These are phyloP conservation scores for Porites divaricata DNA, from an alignment of 92 coral and sea anemone species.

Conservation along the genomic window DNA sequence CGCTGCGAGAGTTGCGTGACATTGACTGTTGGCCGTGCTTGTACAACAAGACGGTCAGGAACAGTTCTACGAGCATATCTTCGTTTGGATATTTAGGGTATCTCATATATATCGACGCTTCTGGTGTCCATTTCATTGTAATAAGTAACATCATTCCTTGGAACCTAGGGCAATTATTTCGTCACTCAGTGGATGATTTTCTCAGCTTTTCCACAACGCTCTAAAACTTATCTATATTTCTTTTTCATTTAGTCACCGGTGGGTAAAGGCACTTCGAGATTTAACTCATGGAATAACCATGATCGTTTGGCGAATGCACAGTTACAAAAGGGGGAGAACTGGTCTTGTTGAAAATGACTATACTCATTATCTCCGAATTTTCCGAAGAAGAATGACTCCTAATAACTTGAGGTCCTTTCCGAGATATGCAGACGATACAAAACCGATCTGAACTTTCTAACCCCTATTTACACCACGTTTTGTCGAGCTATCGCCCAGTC, in stretches of 20 bases:
- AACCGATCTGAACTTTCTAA: too few relatives aligned
- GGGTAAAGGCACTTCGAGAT: not conserved
- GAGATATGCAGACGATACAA: too few relatives aligned
- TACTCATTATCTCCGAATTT: not conserved
- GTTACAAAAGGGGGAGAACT: too few relatives aligned
- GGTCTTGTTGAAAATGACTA: not conserved
- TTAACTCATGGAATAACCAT: not conserved
- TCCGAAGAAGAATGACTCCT: too few relatives aligned
- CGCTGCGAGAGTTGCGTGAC: too few relatives aligned
- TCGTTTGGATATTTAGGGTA: not conserved
- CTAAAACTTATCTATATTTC: not conserved
- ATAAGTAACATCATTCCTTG: not conserved
- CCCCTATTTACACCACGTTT: too few relatives aligned
- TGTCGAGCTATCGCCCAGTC: too few relatives aligned
- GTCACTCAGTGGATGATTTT: slow-evolving; percentile 2
- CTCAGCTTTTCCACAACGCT: slow-evolving; percentile 1
- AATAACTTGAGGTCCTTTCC: too few relatives aligned
- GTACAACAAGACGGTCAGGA: not conserved
- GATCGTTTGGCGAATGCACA: too few relatives aligned
- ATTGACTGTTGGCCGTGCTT: not conserved
- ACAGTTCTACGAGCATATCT: not conserved
- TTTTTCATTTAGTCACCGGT: not conserved
- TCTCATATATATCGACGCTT: slow-evolving; percentile 1
- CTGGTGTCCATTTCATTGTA: not conserved
- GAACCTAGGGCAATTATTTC: not conserved